Evolutionary conservation across 2,797 vertebrate species (phyloP), one percentile per base, ranked within the genome.

Genomic region (Cossypha heuglini): DNA sequence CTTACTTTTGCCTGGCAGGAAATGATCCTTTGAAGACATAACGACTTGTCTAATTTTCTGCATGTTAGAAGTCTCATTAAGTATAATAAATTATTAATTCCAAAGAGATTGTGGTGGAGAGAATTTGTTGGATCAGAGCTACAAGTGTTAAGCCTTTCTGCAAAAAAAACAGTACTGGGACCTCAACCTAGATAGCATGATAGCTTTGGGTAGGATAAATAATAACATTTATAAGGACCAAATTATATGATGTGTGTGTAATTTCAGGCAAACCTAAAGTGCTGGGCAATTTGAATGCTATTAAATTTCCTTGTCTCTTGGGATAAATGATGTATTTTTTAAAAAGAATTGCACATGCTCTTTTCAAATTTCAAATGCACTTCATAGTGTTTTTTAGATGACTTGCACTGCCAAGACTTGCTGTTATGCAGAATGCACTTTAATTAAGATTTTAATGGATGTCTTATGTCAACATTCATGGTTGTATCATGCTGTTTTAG

Each of bases 391-490:
- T 96, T 94, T 38, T 52, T 84, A 88, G 93, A 88, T 90, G 42
- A 68, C 31, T 84, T 92, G n/a, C n/a, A 58, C 49, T 94, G 57
- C 49, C 87, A 87, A 93, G 59, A 48, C 64, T 91, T 93, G 42
- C 55, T 93, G 73, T 91, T 95, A 58, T 87, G 46, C 35, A 94
- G 87, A 97, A 89, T 92, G 22, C 61, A 78, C 88, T 96, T 96
- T 96, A 96, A 94, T 94, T 92, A 92, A 71, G 49, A 86, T 94
- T 95, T 96, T 96, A 88, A 90, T 95, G 84, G 88, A 77, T 96
- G 88, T 88, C 64, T 94, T 94, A 78, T 83, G 71, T 94, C 68
- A 91, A 24, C 19, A 64, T 86, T 94, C 58, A 77, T 68, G 22
- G 72, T 92, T 96, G 64, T 91, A 86, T 55, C 92, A 85, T 46